Conservation (phyloP, 2,888 invertebrate species). For the Rhopalosiphum nymphaeae region DNA sequence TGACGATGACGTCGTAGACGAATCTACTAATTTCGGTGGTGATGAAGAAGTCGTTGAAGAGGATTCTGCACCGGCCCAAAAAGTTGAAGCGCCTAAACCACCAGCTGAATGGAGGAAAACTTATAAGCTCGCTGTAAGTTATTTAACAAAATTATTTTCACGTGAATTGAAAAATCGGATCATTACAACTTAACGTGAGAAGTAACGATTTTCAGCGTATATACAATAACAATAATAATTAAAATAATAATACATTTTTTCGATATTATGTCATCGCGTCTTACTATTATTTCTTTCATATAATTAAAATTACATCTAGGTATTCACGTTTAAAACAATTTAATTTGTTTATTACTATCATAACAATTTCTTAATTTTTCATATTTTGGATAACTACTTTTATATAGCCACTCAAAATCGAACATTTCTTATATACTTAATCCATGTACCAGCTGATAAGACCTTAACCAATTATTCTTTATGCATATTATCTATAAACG, state of each 20-base stretch:
- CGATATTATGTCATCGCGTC: background rate
- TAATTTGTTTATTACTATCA: background rate
- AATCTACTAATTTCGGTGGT: background rate
- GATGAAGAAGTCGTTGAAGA: constrained; percentile 34
- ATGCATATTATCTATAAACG: background rate
- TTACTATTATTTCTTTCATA: background rate
- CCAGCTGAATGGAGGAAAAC: constrained; percentile 66
- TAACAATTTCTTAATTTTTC: background rate
- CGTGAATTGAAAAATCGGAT: background rate
- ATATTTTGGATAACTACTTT: background rate
- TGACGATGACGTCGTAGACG: constrained; percentile 30
- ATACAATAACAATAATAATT: background rate
- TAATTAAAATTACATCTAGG: background rate
- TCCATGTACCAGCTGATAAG: background rate
- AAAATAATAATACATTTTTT: background rate
- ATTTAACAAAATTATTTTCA: background rate
- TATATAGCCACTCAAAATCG: background rate
- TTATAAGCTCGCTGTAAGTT: constrained; percentile 65
- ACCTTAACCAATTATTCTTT: background rate
- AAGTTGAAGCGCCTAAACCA: constrained; percentile 58
- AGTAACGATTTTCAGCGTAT: background rate
- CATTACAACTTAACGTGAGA: background rate
- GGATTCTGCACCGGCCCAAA: background rate
- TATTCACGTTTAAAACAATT: background rate
- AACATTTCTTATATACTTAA: background rate